Percentiles rank a stretch among this genome's conserved stretches.
phyloP scores from a whole-genome alignment of 2,888 invertebrate species.

The Chirona hameri region DNA sequence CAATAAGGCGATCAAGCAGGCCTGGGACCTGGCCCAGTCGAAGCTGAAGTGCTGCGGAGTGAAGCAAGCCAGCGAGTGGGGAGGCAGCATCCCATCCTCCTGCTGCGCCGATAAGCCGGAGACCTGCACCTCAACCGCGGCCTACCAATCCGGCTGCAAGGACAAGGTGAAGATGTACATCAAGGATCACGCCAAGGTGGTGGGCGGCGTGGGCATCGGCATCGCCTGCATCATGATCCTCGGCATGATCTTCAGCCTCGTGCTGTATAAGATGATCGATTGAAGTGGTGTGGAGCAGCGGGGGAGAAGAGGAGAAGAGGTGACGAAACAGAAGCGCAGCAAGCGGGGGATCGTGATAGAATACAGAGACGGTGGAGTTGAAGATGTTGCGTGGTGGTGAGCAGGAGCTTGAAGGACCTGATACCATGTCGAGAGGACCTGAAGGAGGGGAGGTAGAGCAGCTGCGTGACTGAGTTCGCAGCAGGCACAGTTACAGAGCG shows the following conservation, averaged over 20 bases:
- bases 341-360: too few relatives aligned
- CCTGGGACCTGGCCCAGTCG: constrained; percentile 86
- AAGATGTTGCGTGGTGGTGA: too few relatives aligned
- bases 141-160: constrained; percentile 72
- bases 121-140: constrained; percentile 57
- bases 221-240: constrained; percentile 78
- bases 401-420: too few relatives aligned
- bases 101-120: not conserved
- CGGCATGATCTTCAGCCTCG: constrained; percentile 57
- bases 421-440: too few relatives aligned
- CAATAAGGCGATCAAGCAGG: constrained; percentile 62
- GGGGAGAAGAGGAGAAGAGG: too few relatives aligned
- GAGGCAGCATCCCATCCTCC: not conserved
- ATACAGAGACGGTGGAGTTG: too few relatives aligned
- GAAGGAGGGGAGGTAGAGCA: too few relatives aligned
- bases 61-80: constrained; percentile 34
- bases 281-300: constrained; percentile 8
- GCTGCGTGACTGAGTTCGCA: too few relatives aligned
- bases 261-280: constrained; percentile 73
- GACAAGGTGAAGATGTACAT: constrained; percentile 66
- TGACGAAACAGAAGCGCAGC: too few relatives aligned
- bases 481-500: too few relatives aligned
- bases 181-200: constrained; percentile 70
- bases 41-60: constrained; percentile 39
- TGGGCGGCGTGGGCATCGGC: constrained; percentile 75